A percentile compares a stretch with the other conserved stretches of the same genome.
Conservation (phyloP, 2,797 vertebrate genomes). For the Helarctos malayanus region DNA sequence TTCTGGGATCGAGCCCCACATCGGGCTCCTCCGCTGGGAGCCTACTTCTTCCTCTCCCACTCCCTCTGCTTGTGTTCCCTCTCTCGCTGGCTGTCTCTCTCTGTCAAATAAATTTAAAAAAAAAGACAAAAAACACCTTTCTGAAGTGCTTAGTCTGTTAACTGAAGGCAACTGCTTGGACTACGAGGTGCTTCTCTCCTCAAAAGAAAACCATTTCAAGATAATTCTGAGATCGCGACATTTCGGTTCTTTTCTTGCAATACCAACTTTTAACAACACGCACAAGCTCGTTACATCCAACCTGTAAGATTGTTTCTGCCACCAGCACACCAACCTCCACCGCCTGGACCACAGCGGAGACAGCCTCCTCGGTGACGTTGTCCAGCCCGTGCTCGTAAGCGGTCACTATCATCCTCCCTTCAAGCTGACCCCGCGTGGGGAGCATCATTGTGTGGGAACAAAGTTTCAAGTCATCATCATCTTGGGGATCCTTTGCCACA, state of each 20-base stretch:
- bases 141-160: not conserved
- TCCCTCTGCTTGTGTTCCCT: too few species aligned
- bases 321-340: slow-evolving; percentile 92
- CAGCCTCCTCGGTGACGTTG: slow-evolving; percentile 96
- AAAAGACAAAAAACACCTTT: not conserved
- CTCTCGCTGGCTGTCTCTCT: too few species aligned
- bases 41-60: too few species aligned
- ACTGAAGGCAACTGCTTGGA: not conserved
- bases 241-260: not conserved
- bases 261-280: fast-evolving
- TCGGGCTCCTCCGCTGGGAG: too few species aligned
- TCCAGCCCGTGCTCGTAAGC: slow-evolving; percentile 97
- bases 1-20: too few species aligned
- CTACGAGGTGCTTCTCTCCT: not conserved
- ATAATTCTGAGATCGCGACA: not conserved
- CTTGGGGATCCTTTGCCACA: slow-evolving; percentile 94
- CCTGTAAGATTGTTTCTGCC: not conserved
- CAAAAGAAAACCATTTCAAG: not conserved
- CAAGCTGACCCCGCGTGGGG: slow-evolving; percentile 96
- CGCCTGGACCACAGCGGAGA: slow-evolving; percentile 93
- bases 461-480: slow-evolving; percentile 97
- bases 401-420: slow-evolving; percentile 98
- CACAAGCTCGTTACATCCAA: not conserved
- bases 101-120: too few species aligned
- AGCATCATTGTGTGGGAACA: slow-evolving; percentile 97